phyloP scores from a whole-genome alignment of 2,888 invertebrate genomes.

The Proisotoma minuta region DNA sequence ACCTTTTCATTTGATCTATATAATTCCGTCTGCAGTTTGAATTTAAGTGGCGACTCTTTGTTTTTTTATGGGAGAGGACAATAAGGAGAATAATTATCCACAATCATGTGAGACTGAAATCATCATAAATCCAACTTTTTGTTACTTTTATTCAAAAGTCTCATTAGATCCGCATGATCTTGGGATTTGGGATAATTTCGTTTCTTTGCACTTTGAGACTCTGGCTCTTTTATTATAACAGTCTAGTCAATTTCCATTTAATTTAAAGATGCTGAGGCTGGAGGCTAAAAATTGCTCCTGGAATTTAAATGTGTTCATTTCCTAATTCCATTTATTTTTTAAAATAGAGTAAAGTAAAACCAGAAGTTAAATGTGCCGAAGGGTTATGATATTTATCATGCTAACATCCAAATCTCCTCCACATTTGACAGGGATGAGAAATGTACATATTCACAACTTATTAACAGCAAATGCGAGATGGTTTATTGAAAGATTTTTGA shows the following conservation, averaged over 20 bases:
- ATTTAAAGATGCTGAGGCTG: no score
- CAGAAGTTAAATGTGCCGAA: slow-evolving; percentile 7
- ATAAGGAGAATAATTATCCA: slow-evolving; percentile 36
- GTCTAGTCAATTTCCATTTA: no score
- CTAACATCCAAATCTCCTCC: slow-evolving; percentile 45
- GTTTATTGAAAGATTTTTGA: no score
- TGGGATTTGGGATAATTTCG: slow-evolving; percentile 39
- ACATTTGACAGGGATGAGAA: slow-evolving; percentile 5
- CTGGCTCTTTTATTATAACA: background rate
- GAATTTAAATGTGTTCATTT: background rate
- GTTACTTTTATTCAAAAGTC: slow-evolving; percentile 37
- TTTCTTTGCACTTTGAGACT: no score
- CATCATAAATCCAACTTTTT: slow-evolving; percentile 43
- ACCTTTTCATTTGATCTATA: no score
- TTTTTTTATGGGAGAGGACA: background rate
- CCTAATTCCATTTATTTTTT: background rate
- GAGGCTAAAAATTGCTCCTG: no score
- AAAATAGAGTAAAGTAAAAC: background rate
- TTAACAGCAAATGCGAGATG: no score
- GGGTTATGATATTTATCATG: slow-evolving; percentile 38
- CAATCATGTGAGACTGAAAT: slow-evolving; percentile 47
- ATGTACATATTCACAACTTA: no score
- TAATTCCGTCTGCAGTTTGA: no score
- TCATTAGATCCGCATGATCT: slow-evolving; percentile 48
- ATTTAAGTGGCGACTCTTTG: background rate